A percentile compares a stretch with the other conserved stretches of the same genome.
phyloP scores from a whole-genome alignment of 2,888 invertebrate species.

The Andrena bicolor region DNA sequence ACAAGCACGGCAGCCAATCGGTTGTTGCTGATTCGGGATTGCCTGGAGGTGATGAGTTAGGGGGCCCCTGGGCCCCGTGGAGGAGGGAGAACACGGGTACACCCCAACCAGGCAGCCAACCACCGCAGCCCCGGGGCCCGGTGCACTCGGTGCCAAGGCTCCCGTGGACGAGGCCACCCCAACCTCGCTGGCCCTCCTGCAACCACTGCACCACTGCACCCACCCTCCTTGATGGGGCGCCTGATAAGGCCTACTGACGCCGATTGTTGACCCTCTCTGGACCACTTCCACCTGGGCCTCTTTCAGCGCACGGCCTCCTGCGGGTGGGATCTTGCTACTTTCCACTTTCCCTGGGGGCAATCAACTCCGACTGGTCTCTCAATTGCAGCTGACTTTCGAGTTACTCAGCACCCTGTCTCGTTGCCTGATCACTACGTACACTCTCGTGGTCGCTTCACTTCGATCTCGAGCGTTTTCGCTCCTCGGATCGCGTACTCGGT shows the following conservation, averaged over 20 bases:
- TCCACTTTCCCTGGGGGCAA: constrained; percentile 38
- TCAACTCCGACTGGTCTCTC: constrained; percentile 2
- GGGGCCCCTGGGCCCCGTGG: constrained; percentile 84
- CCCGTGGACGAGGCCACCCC: constrained; percentile 81
- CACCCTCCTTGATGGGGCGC: constrained; percentile 71
- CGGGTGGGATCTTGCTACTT: constrained; percentile 81
- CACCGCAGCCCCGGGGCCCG: constrained; percentile 83
- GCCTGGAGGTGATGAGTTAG: constrained; percentile 76
- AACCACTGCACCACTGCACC: constrained; percentile 79
- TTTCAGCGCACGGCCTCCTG: constrained; percentile 73
- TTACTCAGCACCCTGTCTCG: background rate
- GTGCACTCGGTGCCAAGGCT: constrained; percentile 82
- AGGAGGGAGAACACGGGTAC: constrained; percentile 83
- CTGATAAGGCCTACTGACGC: constrained; percentile 72
- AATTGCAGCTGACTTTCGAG: background rate
- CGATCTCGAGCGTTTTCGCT: constrained; percentile 30
- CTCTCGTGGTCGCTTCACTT: constrained; percentile 55
- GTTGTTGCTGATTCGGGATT: constrained; percentile 72
- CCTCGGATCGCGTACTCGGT: background rate
- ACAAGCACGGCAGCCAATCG: constrained; percentile 82
- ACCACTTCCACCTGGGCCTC: constrained; percentile 74
- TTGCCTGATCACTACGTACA: background rate
- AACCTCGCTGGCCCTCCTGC: constrained; percentile 76
- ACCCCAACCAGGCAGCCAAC: constrained; percentile 84
- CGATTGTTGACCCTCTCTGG: constrained; percentile 73